A percentile compares a stretch with the other conserved stretches of the same genome.
These are phyloP conservation scores for Acrobasis repandana DNA, from an alignment of 2,888 invertebrate species.

Conservation along the genomic window DNA sequence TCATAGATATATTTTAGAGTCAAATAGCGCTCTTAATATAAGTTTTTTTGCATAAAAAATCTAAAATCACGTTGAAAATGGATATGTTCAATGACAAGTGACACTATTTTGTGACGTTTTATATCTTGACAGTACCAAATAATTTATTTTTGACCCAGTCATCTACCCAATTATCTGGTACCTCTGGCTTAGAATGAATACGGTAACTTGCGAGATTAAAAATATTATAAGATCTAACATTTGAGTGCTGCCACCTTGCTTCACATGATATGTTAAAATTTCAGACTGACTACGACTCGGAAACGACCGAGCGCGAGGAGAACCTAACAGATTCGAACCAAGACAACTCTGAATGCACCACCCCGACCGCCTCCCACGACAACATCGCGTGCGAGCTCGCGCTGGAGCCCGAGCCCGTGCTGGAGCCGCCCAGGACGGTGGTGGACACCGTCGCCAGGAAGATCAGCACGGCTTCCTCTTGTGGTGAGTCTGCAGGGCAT, in stretches of 20 bases:
- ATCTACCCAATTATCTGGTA: no score
- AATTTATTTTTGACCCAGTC: no score
- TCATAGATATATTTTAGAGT: no score
- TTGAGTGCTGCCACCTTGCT: not conserved
- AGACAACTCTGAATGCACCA: slow-evolving; percentile 81
- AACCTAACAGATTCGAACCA: slow-evolving; percentile 79
- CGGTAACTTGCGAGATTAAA: no score
- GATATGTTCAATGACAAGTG: no score
- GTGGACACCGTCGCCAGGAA: slow-evolving; percentile 59
- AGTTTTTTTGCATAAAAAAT: no score
- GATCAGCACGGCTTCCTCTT: slow-evolving; percentile 73
- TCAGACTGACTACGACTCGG: slow-evolving; percentile 78
- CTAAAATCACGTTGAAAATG: no score
- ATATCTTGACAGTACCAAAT: no score
- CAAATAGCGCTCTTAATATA: no score
- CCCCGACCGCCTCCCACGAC: slow-evolving; percentile 77
- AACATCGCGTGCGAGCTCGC: slow-evolving; percentile 72
- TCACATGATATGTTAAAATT: not conserved
- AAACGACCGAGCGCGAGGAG: slow-evolving; percentile 78
- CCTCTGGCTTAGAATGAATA: no score
- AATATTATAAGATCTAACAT: no score
- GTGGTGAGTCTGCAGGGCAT: not conserved
- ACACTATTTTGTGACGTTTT: no score
- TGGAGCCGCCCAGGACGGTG: slow-evolving; percentile 31
- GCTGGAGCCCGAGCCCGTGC: slow-evolving; percentile 47